Evolutionary conservation across 1,140 invertebrate genomes (phyloP).

Genomic region (Drosophila guanche): DNA sequence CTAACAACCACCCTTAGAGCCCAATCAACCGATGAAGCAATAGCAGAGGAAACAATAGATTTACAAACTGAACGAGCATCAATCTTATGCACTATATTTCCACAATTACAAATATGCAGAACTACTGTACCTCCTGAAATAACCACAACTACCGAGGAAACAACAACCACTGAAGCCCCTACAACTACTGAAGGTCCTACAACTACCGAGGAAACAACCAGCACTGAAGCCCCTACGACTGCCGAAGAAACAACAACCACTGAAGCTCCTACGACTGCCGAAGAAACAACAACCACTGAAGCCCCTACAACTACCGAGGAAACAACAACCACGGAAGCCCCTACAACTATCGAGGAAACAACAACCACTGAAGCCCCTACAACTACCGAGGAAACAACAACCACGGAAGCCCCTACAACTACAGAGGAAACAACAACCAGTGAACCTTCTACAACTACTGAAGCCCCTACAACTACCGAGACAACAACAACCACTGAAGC

Average conservation of each 20-base stretch:
- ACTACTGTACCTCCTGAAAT: no score
- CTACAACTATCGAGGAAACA: not conserved
- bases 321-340: not conserved
- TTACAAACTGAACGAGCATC: not conserved
- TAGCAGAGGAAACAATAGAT: not conserved
- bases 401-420: not conserved
- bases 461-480: no score
- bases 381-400: not conserved
- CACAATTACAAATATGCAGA: not conserved
- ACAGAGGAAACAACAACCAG: not conserved
- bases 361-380: not conserved
- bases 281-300: not conserved
- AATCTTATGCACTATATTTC: not conserved
- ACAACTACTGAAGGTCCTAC: not conserved
- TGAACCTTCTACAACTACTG: not conserved
- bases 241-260: not conserved
- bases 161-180: not conserved
- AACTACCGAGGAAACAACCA: not conserved
- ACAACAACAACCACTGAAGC: not conserved
- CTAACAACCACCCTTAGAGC: not conserved
- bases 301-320: not conserved
- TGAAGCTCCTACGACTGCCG: not conserved
- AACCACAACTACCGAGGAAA: not conserved
- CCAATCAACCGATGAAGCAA: not conserved
- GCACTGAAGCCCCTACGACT: not conserved